Evolutionary conservation across 2,888 invertebrate species (phyloP).

Genomic region (Monochamus alternatus): DNA sequence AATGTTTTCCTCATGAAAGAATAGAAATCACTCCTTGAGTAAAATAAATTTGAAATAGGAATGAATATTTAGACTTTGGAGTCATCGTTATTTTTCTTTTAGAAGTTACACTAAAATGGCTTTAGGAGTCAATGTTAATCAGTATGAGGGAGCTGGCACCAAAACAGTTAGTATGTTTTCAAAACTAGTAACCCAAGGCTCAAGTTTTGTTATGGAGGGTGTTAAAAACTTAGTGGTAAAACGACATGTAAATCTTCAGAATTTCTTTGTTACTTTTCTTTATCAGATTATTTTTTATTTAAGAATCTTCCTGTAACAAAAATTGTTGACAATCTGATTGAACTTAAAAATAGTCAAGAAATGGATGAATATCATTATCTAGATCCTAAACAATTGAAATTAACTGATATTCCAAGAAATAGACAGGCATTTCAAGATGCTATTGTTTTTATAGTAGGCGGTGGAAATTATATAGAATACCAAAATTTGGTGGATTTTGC

Average conservation of each 20-base stretch:
- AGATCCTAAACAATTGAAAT: conserved; percentile 94
- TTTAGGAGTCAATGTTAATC: conserved; percentile 76
- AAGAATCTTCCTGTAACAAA: conserved; percentile 95
- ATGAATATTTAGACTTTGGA: not conserved
- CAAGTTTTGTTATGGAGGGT: conserved; percentile 99
- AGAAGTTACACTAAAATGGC: conserved; percentile 87
- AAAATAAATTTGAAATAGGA: too few species aligned
- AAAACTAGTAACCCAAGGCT: conserved; percentile 96
- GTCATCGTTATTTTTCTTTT: conserved; percentile 56
- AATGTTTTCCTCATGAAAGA: too few species aligned
- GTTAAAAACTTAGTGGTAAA: conserved; percentile 99
- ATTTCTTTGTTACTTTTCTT: conserved; percentile 21
- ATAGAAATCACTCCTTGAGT: too few species aligned
- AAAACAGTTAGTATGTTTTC: conserved; percentile 99
- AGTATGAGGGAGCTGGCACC: conserved; percentile 93
- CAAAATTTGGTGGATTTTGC: conserved; percentile 97
- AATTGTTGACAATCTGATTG: conserved; percentile 92
- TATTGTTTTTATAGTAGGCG: conserved; percentile 92
- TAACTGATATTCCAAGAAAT: conserved; percentile 78
- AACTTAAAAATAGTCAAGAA: conserved; percentile 83
- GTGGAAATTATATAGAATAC: conserved; percentile 99
- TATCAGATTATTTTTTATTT: conserved; percentile 53
- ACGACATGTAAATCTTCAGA: conserved; percentile 84
- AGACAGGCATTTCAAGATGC: conserved; percentile 87
- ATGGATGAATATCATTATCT: conserved; percentile 93